These are phyloP conservation scores for Malurus melanocephalus DNA, from an alignment of 2,113 vertebrate genomes.

Conservation along the genomic window DNA sequence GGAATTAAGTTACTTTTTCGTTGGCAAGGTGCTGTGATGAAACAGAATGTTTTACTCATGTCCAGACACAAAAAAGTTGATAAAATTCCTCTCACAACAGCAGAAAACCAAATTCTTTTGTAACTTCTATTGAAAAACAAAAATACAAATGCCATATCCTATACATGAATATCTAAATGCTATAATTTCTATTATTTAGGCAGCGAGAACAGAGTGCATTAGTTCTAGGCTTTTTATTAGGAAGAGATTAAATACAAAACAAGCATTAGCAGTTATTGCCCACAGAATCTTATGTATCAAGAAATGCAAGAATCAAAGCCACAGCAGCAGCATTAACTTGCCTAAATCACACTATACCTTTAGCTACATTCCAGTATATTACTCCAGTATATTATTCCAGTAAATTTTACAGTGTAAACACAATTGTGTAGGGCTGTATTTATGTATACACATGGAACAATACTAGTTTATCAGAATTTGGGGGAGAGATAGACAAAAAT, in stretches of 20 bases:
- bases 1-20: not conserved
- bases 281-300: accelerated
- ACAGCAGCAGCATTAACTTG: not conserved
- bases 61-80: not conserved
- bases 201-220: not conserved
- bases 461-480: not conserved
- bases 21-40: not conserved
- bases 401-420: not conserved
- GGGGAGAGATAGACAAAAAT: not conserved
- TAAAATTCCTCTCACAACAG: not conserved
- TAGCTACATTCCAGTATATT: not conserved
- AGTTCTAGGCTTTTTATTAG: not conserved
- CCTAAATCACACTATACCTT: not conserved
- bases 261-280: not conserved
- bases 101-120: not conserved
- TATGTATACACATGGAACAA: accelerated
- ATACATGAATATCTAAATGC: not conserved
- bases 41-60: not conserved
- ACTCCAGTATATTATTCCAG: not conserved
- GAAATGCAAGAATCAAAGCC: not conserved
- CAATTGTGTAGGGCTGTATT: not conserved
- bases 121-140: not conserved
- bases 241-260: not conserved
- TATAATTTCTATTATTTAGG: not conserved
- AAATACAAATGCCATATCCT: not conserved